phyloP scores from a whole-genome alignment of 1,140 invertebrate species.

The Aphaenogaster ashmeadi region DNA sequence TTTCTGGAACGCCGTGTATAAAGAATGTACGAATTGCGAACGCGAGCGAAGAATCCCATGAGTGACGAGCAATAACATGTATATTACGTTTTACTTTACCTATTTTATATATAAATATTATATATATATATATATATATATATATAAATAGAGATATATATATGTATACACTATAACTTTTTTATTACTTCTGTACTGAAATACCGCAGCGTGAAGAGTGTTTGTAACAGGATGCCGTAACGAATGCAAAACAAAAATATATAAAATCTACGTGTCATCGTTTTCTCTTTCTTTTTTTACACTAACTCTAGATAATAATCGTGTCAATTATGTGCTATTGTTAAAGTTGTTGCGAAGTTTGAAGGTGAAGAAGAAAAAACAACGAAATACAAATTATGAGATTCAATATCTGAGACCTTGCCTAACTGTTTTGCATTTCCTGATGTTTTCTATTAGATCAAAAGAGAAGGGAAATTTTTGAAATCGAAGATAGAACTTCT shows the following conservation, averaged over 20 bases:
- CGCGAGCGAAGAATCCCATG: constrained; percentile 32
- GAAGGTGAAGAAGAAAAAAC: constrained; percentile 12
- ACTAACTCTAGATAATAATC: constrained; percentile 65
- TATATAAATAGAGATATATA: constrained; percentile 67
- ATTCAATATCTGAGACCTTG: background rate
- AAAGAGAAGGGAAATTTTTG: background rate
- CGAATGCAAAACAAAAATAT: constrained; percentile 63
- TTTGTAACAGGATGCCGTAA: constrained; percentile 79
- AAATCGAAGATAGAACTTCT: background rate
- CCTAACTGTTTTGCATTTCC: background rate
- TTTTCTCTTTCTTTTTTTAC: constrained; percentile 59
- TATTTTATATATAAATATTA: constrained; percentile 64
- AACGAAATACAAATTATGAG: constrained; percentile 63
- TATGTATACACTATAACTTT: constrained; percentile 81
- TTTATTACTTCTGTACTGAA: constrained; percentile 80
- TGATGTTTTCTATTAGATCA: background rate
- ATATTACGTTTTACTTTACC: constrained; percentile 48
- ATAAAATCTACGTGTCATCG: constrained; percentile 63
- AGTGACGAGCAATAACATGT: constrained; percentile 42
- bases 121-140: constrained; percentile 44
- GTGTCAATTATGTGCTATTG: constrained; percentile 47
- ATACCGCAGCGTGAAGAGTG: constrained; percentile 75
- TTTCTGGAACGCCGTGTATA: background rate
- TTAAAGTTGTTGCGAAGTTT: constrained; percentile 52
- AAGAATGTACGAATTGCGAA: background rate